These are phyloP conservation scores for Eugnorisma glareosa DNA, from an alignment of 2,888 invertebrate species.

Conservation along the genomic window DNA sequence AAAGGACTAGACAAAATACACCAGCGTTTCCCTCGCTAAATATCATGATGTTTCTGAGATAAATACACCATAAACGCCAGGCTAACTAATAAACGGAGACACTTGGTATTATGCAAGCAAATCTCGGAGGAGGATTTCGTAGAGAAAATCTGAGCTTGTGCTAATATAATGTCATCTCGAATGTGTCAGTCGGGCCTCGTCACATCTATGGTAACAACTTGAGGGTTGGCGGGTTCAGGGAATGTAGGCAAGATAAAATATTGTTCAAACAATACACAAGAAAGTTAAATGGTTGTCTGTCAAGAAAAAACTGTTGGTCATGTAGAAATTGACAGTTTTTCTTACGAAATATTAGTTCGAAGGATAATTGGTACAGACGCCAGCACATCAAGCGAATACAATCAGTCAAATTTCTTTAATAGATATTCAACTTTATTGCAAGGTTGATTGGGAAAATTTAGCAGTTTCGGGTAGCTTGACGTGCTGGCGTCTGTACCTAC, in stretches of 20 bases:
- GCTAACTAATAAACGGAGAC: constrained; percentile 62
- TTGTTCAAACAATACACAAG: constrained; percentile 19
- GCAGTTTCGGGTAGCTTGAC: too few relatives aligned
- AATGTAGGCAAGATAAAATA: constrained; percentile 40
- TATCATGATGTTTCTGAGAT: constrained; percentile 43
- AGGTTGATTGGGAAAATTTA: too few relatives aligned
- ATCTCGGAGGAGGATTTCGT: constrained; percentile 62
- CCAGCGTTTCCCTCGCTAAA: constrained; percentile 24
- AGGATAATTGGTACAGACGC: too few relatives aligned
- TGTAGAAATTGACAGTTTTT: neutral
- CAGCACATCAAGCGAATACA: too few relatives aligned
- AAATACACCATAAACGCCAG: constrained; percentile 61
- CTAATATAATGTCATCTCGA: constrained; percentile 79
- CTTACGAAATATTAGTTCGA: neutral
- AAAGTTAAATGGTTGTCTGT: neutral
- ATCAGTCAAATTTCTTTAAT: too few relatives aligned
- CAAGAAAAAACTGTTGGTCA: neutral
- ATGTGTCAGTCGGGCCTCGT: constrained; percentile 73
- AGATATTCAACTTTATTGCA: too few relatives aligned
- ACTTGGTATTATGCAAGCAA: constrained; percentile 67
- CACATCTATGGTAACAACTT: constrained; percentile 72
- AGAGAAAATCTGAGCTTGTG: constrained; percentile 72
- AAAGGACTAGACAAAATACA: constrained; percentile 2
- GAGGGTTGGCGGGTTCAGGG: constrained; percentile 66
- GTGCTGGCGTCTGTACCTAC: too few relatives aligned